Evolutionary conservation across 2,113 vertebrate genomes (phyloP).

Genomic region (Dasyurus viverrinus): DNA sequence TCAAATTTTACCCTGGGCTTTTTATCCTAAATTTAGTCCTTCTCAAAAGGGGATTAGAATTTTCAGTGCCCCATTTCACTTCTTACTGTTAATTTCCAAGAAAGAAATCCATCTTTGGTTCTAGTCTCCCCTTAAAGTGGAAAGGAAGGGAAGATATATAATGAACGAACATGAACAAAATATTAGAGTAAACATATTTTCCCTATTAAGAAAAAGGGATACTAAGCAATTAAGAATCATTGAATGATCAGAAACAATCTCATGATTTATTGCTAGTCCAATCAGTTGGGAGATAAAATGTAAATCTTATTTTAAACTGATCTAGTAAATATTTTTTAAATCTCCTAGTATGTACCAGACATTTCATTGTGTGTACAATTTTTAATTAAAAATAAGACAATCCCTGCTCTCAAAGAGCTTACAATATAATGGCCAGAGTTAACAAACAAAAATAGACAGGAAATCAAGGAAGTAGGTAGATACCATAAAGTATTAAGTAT

Average conservation of each 20-base stretch:
- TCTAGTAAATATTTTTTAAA: not conserved
- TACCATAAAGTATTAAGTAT: not conserved
- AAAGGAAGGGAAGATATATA: not conserved
- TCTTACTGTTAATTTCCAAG: not conserved
- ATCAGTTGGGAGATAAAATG: not conserved
- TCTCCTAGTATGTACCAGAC: not conserved
- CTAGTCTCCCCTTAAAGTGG: not conserved
- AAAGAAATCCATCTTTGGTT: not conserved
- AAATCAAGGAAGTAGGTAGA: not conserved
- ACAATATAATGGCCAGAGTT: not conserved
- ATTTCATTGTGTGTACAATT: not conserved
- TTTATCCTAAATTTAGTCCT: not conserved
- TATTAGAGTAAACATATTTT: not conserved
- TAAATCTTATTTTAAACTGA: not conserved
- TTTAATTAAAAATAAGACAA: not conserved
- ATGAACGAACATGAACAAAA: not conserved
- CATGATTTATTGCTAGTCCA: not conserved
- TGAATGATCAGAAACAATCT: not conserved
- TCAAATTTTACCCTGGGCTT: not conserved
- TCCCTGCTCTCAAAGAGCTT: not conserved
- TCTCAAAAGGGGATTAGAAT: not conserved
- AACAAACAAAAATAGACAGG: not conserved
- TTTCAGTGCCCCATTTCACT: not conserved
- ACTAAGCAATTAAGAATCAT: not conserved
- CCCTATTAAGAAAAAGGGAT: not conserved